A percentile compares a stretch with the other conserved stretches of the same genome.
These are phyloP conservation scores for Amazona guildingii DNA, from an alignment of 2,113 vertebrate species.

Conservation along the genomic window DNA sequence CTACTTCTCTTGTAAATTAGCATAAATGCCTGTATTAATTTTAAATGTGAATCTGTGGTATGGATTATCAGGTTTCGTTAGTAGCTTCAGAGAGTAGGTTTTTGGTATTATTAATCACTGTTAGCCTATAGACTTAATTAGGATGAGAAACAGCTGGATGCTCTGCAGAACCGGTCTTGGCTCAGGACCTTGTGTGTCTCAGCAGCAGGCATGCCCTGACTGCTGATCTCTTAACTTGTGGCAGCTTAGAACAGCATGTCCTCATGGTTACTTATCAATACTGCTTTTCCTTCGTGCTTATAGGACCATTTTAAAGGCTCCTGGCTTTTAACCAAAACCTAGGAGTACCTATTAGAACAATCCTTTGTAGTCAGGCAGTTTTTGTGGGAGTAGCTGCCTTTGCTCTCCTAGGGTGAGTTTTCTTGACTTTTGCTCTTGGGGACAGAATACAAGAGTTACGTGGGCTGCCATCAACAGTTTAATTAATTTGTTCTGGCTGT, in stretches of 20 bases:
- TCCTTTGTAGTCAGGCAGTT: neutral
- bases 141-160: neutral
- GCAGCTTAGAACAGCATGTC: neutral
- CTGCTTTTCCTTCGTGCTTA: neutral
- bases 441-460: neutral
- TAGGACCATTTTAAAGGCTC: neutral
- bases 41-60: neutral
- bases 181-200: neutral
- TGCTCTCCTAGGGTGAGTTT: neutral
- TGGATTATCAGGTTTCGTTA: neutral
- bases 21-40: neutral
- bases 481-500: neutral
- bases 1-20: neutral
- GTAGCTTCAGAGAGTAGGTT: neutral
- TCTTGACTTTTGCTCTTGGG: neutral
- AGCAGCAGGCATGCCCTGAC: neutral
- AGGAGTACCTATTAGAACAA: neutral
- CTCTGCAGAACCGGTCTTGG: neutral
- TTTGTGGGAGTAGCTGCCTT: neutral
- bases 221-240: neutral
- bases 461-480: neutral
- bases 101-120: conserved; percentile 27
- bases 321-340: neutral
- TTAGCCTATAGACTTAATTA: neutral
- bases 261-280: neutral